Evolutionary conservation across 2,113 vertebrate species (phyloP), one percentile per base, ranked within the genome.

Genomic region (Setophaga coronata): DNA sequence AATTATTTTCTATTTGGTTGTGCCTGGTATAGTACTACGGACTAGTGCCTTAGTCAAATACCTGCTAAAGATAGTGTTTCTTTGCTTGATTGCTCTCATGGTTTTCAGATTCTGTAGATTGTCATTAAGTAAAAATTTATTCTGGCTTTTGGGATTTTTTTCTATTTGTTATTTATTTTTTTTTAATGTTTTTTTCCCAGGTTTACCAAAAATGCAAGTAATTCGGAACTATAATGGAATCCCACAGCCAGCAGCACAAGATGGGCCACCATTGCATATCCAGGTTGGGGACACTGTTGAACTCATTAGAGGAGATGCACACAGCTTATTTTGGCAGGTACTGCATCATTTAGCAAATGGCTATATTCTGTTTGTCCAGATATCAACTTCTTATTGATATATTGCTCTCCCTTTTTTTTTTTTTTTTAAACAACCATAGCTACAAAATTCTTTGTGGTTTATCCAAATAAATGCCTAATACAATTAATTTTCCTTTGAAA

Each of bases 251-350:
- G 67, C 96, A 1, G 85, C 93, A 10, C 96, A 97, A 1, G 98
- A 98, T 29, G 99, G 99, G 14, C 99, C 99, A 2, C 96, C 99
- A 0, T 85, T 99, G 72, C 98, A 98, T 82, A 98, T 99, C 96
- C 98, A 99, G 96, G 92, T 97, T 10, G 99, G 99, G 8, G 99
- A 99, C 80, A 99, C 99, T 16, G 97, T 99, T 29, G 99, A 99
- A 54, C 97, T 99, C 29, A 97, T 99, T 58, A 97, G 97, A 73
- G 99, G 99, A 18, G 99, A 99, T 90, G 97, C 99, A 15, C 99
- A 99, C 93, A 99, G 98, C 95, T 95, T 98, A 33, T 99, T 99
- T 98, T 99, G 99, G 99, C 98, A 99, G 99, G 99, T 99, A 98
- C 83, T 43, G 80, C 82, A 43, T 61, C 14, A 14, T 69, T 69